Evolutionary conservation across 2,888 invertebrate species (phyloP), one percentile per base, ranked within the genome.

Genomic region (Osmoderma eremita): DNA sequence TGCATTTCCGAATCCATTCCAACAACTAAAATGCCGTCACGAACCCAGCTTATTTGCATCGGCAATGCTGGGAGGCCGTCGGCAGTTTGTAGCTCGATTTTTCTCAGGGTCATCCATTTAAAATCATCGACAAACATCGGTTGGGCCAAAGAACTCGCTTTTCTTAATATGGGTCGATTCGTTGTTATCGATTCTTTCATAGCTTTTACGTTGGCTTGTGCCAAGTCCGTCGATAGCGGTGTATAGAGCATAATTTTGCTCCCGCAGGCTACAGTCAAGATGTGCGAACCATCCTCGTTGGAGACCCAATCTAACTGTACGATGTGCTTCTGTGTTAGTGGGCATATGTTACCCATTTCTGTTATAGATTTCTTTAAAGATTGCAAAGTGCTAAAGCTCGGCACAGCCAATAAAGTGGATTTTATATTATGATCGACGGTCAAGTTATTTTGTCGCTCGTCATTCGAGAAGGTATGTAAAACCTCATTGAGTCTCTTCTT

Each of bases 1-100:
- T 98, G 97, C 97, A 99, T 98, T 81, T 99, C 99, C 1, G 97
- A 98, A 80, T 98, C 97, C 98, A 99, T 98, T 1, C 98, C 99
- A 1, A 99, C 97, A 0, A 99, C 96, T 1, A 99, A 84, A 72
- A 99, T 95, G 0, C 98, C 98, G 78, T 98, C 98, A 20, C 99
- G 88, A 0, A 98, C 97, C 98, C 99, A 99, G 1, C 97, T 97
- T 75, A 98, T 93, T 80, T 98, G 97, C 94, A 98, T 98, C 0
- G 99, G 99, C 53, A 99, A 83, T 0, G 98, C 98, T 0, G 97
- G 97, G 41, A 98, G 82, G 0, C 98, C 97, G 78, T 99, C 99
- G 0, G 97, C 98, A 0, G 98, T 97, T 70, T 91, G 90, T 12
- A 98, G 80, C 75, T 95, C 92, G 45, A 98, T 94, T 75, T 94